These are phyloP conservation scores for Heliocidaris tuberculata DNA, from an alignment of 35 echinoderm and acorn worm species.

Conservation along the genomic window DNA sequence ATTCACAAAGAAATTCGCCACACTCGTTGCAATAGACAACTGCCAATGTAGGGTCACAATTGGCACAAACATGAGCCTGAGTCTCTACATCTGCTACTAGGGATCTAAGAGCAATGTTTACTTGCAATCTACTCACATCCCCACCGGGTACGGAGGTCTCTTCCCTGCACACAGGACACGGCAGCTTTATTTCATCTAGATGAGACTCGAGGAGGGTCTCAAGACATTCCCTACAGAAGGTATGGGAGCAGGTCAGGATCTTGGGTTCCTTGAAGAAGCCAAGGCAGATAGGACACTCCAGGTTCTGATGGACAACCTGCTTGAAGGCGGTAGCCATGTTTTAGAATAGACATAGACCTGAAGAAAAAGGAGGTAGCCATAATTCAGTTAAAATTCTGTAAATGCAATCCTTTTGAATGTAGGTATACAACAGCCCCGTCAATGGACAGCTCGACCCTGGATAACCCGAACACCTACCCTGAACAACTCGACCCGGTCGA, in stretches of 20 bases:
- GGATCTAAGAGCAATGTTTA: not conserved
- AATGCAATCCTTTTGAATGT: too few species aligned
- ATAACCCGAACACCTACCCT: too few species aligned
- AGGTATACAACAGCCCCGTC: too few species aligned
- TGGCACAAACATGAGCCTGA: not conserved
- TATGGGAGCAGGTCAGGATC: constrained; percentile 21
- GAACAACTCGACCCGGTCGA: too few species aligned
- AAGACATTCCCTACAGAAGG: constrained; percentile 12
- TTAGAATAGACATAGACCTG: too few species aligned
- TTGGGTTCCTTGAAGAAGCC: constrained; percentile 4
- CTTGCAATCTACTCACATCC: not conserved
- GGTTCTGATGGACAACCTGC: not conserved
- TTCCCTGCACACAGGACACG: constrained; percentile 3
- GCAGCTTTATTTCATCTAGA: not conserved
- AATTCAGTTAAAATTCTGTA: too few species aligned
- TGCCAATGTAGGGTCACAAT: not conserved
- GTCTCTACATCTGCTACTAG: constrained; percentile 16
- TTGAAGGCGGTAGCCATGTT: not conserved
- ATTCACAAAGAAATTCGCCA: not conserved
- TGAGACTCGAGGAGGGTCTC: not conserved
- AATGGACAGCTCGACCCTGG: too few species aligned
- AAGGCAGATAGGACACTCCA: constrained; percentile 12
- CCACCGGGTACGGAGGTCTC: not conserved
- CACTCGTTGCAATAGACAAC: constrained; percentile 2
- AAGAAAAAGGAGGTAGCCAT: too few species aligned